Conservation (phyloP, 2,113 vertebrate genomes). For the Seriola rivoliana region DNA sequence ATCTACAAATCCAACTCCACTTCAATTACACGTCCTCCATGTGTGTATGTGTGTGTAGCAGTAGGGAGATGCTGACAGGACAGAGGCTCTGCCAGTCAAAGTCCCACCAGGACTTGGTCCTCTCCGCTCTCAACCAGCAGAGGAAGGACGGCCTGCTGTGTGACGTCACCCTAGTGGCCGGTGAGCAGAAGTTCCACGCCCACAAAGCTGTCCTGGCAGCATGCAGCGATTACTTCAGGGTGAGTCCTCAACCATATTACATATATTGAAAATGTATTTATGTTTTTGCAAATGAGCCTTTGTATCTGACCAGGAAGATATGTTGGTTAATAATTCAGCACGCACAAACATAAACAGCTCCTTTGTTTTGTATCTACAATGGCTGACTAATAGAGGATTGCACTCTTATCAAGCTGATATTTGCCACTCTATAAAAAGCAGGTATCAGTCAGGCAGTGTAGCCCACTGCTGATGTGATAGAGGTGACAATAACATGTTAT, state of each 20-base stretch:
- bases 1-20: neutral
- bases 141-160: conserved; percentile 95
- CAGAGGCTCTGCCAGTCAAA: conserved; percentile 97
- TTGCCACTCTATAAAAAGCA: conserved; percentile 34
- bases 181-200: conserved; percentile 96
- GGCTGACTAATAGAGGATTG: conserved; percentile 2
- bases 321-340: neutral
- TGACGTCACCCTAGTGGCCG: conserved; percentile 95
- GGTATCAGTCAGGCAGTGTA: conserved; percentile 23
- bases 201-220: conserved; percentile 97
- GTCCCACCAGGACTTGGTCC: conserved; percentile 93
- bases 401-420: neutral
- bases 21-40: neutral
- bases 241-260: conserved; percentile 78
- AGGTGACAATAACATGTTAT: conserved; percentile 34
- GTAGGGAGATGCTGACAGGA: conserved; percentile 96
- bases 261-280: neutral
- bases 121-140: conserved; percentile 96
- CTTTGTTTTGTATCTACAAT: neutral
- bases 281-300: neutral
- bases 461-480: conserved; percentile 29
- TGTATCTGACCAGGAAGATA: neutral
- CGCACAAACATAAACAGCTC: neutral
- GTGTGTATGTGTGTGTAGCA: conserved; percentile 70
- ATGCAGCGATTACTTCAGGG: conserved; percentile 98